A percentile compares a stretch with the other conserved stretches of the same genome.
Conservation (phyloP, 2,888 invertebrate genomes). For the Pachymerium ferrugineum region DNA sequence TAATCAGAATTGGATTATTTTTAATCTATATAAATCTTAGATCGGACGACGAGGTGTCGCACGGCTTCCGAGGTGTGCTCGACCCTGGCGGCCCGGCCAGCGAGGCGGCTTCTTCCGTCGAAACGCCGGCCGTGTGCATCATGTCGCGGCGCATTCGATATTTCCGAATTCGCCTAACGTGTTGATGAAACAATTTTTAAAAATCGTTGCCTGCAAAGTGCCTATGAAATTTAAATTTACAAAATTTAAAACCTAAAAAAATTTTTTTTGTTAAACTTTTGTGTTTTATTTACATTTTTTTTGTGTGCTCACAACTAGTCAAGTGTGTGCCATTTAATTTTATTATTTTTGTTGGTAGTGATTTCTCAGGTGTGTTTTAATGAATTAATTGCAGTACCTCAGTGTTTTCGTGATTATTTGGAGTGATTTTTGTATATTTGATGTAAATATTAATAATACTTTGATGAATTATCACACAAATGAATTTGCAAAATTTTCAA, state of each 20-base stretch:
- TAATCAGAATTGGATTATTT: not conserved
- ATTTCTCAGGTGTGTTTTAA: conserved; percentile 9
- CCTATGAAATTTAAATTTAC: not conserved
- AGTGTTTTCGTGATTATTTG: conserved; percentile 13
- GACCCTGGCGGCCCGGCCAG: too few species aligned
- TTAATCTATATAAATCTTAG: too few species aligned
- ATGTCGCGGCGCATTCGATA: too few species aligned
- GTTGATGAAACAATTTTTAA: too few species aligned
- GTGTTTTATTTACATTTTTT: not conserved
- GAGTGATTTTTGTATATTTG: conserved; percentile 13
- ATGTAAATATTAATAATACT: conserved; percentile 13
- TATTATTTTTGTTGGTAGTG: not conserved
- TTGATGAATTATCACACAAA: conserved; percentile 7
- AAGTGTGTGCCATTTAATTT: not conserved
- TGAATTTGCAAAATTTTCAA: conserved; percentile 3
- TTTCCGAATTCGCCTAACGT: too few species aligned
- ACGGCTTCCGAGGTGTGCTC: too few species aligned
- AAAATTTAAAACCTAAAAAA: not conserved
- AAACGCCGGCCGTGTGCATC: too few species aligned
- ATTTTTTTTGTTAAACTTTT: too few species aligned
- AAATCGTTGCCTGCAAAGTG: conserved; percentile 3
- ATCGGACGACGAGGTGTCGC: too few species aligned
- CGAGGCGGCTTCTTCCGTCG: too few species aligned
- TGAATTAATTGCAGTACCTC: conserved; percentile 4
- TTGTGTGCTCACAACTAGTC: conserved; percentile 8